Evolutionary conservation across 2,888 invertebrate genomes (phyloP).

Genomic region (Drosophila helvetica): DNA sequence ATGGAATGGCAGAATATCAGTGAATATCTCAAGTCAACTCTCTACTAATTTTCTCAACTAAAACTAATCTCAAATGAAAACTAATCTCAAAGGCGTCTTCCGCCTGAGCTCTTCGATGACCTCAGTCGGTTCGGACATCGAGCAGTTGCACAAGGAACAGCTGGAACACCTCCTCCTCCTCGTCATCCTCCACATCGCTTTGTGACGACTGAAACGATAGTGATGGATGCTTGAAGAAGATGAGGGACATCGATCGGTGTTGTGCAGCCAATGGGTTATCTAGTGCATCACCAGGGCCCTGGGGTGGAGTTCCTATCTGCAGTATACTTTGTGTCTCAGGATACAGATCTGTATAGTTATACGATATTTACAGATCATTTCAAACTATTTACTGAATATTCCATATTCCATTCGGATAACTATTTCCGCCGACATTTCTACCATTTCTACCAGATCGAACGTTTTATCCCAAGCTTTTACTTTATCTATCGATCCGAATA

Average conservation of each 20-base stretch:
- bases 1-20: neutral
- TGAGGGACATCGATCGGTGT: too few species aligned
- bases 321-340: neutral
- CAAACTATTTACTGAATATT: neutral
- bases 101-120: too few species aligned
- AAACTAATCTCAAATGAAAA: too few species aligned
- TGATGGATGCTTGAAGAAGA: too few species aligned
- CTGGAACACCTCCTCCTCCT: neutral
- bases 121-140: neutral
- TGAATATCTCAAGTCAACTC: neutral
- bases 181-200: neutral
- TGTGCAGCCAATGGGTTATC: too few species aligned
- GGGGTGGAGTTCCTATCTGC: too few species aligned
- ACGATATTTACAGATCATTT: neutral
- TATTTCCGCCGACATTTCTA: neutral
- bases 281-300: too few species aligned
- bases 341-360: neutral
- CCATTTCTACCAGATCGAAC: too few species aligned
- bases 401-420: neutral
- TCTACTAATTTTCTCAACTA: neutral
- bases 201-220: neutral
- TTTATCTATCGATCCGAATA: too few species aligned
- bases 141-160: neutral
- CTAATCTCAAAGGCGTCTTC: too few species aligned
- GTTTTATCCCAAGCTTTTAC: too few species aligned